Evolutionary conservation across 2,113 vertebrate genomes (phyloP).

Genomic region (Pseudolaguvia tuberculata): DNA sequence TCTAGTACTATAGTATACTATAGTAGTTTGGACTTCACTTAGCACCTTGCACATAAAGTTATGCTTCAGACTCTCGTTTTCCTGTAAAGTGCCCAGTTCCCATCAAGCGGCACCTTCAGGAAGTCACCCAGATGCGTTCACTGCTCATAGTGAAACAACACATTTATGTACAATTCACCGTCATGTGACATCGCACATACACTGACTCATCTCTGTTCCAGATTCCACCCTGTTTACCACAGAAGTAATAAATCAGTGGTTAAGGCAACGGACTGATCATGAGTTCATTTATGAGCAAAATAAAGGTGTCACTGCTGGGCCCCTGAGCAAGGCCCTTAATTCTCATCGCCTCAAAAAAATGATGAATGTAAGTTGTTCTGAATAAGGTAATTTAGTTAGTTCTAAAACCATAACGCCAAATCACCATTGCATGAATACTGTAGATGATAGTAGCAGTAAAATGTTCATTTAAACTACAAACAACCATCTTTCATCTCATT

Average conservation of each 20-base stretch:
- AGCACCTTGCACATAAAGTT: background rate
- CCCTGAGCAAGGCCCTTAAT: too few species aligned
- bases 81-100: background rate
- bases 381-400: background rate
- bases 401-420: background rate
- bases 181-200: background rate
- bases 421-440: background rate
- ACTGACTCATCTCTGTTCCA: background rate
- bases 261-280: too few species aligned
- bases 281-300: too few species aligned
- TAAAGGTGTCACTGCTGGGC: too few species aligned
- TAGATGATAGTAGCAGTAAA: background rate
- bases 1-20: background rate
- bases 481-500: background rate
- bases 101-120: conserved; percentile 3
- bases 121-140: background rate
- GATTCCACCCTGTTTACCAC: background rate
- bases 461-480: background rate
- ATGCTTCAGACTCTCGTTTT: background rate
- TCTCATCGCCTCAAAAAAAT: too few species aligned
- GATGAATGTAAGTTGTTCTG: too few species aligned
- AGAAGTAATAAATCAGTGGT: too few species aligned
- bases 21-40: too few species aligned
- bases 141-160: conserved; percentile 4
- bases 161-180: background rate